These are phyloP conservation scores for Gymnoscelis rufifasciata DNA, from an alignment of 2,888 invertebrate genomes.

Conservation along the genomic window DNA sequence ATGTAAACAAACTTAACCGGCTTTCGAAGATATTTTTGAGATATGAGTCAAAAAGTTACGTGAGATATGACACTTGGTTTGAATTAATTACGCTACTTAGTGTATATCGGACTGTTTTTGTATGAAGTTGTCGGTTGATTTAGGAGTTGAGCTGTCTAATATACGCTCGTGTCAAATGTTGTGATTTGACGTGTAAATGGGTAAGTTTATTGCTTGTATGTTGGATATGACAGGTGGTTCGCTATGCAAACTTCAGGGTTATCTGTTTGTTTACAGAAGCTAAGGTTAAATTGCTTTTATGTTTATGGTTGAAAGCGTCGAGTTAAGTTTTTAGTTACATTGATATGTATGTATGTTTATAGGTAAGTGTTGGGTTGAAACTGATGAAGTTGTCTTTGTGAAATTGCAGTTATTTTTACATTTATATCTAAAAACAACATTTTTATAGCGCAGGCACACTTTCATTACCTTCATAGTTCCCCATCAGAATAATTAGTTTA, in stretches of 20 bases:
- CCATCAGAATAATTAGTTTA: neutral
- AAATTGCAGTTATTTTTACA: no score
- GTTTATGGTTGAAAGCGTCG: neutral
- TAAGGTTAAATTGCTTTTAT: constrained; percentile 25
- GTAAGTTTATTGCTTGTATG: constrained; percentile 41
- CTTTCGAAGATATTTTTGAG: constrained; percentile 51
- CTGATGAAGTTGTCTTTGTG: no score
- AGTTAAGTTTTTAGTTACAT: no score
- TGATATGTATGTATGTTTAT: no score
- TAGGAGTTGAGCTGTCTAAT: constrained; percentile 36
- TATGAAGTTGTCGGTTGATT: constrained; percentile 66
- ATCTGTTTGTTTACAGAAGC: constrained; percentile 34
- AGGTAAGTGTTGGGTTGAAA: no score
- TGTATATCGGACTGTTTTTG: constrained; percentile 70
- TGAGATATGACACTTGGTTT: constrained; percentile 70
- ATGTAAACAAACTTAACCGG: constrained; percentile 73
- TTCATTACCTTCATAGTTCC: no score
- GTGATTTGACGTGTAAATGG: constrained; percentile 36
- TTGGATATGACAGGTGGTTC: constrained; percentile 42
- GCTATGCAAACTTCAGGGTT: constrained; percentile 43
- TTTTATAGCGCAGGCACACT: no score
- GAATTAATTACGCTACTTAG: constrained; percentile 65
- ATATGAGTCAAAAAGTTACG: constrained; percentile 61
- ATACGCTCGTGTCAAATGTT: constrained; percentile 46
- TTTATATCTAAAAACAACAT: no score